Conservation (phyloP, 2,888 invertebrate species). For the Globia sparganii region DNA sequence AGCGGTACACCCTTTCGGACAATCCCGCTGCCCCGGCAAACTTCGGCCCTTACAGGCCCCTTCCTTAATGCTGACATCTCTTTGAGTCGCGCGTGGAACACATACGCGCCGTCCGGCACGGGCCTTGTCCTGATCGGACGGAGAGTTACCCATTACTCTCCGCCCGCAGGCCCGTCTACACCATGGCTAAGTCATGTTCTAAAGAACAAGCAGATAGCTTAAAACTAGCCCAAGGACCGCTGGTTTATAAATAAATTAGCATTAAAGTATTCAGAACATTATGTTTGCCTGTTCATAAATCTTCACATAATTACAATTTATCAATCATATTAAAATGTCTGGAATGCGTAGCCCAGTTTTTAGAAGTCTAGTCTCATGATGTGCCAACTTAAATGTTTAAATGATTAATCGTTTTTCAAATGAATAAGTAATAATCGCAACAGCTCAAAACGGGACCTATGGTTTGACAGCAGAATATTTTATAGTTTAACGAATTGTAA, state of each 20-base stretch:
- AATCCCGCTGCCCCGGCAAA: no score
- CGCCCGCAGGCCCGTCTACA: no score
- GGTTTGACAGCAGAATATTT: no score
- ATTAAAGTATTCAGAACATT: constrained; percentile 14
- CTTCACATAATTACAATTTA: constrained; percentile 1
- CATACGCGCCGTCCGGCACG: no score
- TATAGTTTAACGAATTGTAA: background rate
- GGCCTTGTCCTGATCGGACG: no score
- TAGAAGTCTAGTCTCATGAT: background rate
- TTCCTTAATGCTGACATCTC: no score
- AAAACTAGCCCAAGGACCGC: background rate
- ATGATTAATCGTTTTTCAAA: background rate
- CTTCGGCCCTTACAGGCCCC: no score
- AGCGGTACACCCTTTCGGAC: no score
- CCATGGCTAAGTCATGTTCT: background rate
- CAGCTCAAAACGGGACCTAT: background rate
- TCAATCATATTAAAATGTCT: background rate
- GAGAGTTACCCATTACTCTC: no score
- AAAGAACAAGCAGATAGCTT: background rate
- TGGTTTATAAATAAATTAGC: background rate
- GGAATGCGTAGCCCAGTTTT: background rate
- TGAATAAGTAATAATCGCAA: background rate
- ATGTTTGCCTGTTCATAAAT: background rate
- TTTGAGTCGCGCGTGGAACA: no score
- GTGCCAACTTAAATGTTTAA: background rate